Percentiles rank a stretch among this genome's conserved stretches.
phyloP scores from a whole-genome alignment of 2,113 vertebrate genomes.

The Saguinus imperator region DNA sequence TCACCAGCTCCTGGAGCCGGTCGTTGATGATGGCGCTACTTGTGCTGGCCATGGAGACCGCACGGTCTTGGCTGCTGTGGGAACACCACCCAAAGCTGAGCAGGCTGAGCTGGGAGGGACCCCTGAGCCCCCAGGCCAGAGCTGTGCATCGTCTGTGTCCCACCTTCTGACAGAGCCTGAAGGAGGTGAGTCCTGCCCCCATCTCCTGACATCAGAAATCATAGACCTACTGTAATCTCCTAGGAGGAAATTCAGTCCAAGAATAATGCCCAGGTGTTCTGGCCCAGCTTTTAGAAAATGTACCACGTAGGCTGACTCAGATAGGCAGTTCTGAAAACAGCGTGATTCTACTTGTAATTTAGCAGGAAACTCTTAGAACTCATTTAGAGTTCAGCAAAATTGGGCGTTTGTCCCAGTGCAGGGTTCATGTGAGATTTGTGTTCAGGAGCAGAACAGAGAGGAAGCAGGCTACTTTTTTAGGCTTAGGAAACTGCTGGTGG shows the following conservation, averaged over 20 bases:
- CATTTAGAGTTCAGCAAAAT: not conserved
- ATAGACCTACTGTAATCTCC: not conserved
- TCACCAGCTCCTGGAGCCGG: conserved; percentile 92
- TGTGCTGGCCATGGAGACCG: conserved; percentile 85
- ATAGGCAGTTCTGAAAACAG: not conserved
- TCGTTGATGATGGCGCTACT: conserved; percentile 85
- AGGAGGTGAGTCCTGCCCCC: not conserved
- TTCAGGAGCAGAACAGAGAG: not conserved
- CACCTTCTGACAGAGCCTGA: not conserved
- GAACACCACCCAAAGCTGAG: not conserved
- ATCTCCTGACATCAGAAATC: not conserved
- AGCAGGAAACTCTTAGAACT: not conserved
- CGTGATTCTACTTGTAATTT: not conserved
- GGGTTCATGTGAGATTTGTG: not conserved
- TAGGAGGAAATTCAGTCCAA: not conserved
- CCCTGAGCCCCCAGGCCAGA: accelerated
- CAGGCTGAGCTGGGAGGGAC: accelerated
- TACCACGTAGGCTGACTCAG: not conserved
- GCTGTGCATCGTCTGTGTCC: not conserved
- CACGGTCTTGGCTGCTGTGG: conserved; percentile 83
- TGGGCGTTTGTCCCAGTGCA: not conserved
- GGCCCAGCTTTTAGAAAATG: not conserved
- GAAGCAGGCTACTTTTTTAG: not conserved
- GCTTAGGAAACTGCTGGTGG: not conserved
- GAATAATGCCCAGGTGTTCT: not conserved